phyloP scores from a whole-genome alignment of 2,113 vertebrate species.

The Chascanopsetta lugubris region DNA sequence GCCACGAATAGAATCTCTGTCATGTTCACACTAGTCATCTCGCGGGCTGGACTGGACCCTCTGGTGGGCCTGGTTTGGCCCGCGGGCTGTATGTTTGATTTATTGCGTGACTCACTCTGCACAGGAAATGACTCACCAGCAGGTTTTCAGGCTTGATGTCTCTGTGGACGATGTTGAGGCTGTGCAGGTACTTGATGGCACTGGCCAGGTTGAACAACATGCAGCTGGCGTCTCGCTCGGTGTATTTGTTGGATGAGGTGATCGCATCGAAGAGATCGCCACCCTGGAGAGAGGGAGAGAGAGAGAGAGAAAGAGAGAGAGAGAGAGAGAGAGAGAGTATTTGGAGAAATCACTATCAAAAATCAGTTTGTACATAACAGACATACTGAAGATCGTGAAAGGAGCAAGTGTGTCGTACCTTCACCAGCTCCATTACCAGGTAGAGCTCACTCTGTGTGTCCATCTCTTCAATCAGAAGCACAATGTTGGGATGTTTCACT shows the following conservation, averaged over 20 bases:
- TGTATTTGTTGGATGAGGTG: slow-evolving; percentile 98
- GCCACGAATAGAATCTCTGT: too few relatives aligned
- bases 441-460: slow-evolving; percentile 93
- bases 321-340: not conserved
- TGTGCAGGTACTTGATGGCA: slow-evolving; percentile 97
- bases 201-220: slow-evolving; percentile 98
- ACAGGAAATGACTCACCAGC: slow-evolving; percentile 94
- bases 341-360: not conserved
- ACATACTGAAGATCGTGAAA: not conserved
- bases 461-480: slow-evolving; percentile 97
- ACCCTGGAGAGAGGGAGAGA: slow-evolving; percentile 82
- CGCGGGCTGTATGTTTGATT: too few relatives aligned
- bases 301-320: not conserved
- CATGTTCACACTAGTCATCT: too few relatives aligned
- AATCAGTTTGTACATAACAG: not conserved
- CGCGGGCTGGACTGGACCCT: too few relatives aligned
- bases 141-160: slow-evolving; percentile 99
- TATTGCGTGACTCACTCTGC: too few relatives aligned
- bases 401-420: slow-evolving; percentile 78
- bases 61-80: too few relatives aligned
- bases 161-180: slow-evolving; percentile 95
- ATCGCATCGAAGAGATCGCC: slow-evolving; percentile 98
- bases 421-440: slow-evolving; percentile 98
- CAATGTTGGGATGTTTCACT: slow-evolving; percentile 98
- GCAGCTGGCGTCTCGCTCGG: slow-evolving; percentile 94